phyloP scores from a whole-genome alignment of 2,797 vertebrate species.

The Periophthalmus magnuspinnatus region DNA sequence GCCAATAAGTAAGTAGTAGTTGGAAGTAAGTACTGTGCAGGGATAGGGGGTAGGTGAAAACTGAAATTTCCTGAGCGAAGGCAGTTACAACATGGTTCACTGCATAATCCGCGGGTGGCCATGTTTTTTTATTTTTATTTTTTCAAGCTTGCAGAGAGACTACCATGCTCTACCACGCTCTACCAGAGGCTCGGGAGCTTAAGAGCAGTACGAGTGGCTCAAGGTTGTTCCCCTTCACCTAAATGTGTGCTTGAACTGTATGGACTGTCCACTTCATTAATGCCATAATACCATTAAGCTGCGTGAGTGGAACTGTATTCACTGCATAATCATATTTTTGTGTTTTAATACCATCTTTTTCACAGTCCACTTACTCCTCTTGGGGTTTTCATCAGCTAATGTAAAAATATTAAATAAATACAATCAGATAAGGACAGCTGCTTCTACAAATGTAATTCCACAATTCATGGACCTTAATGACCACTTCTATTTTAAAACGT shows the following conservation, averaged over 20 bases:
- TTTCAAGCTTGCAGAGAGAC: background rate
- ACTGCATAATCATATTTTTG: conserved; percentile 3
- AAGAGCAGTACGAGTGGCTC: background rate
- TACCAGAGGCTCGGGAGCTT: no score
- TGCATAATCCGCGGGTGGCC: no score
- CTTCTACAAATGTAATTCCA: conserved; percentile 10
- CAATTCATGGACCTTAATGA: conserved; percentile 12
- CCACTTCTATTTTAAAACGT: conserved; percentile 14
- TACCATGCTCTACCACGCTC: background rate
- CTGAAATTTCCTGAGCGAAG: no score
- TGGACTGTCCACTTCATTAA: background rate
- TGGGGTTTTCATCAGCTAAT: conserved; percentile 2
- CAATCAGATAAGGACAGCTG: conserved; percentile 14
- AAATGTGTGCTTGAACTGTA: conserved; percentile 9
- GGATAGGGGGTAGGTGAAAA: no score
- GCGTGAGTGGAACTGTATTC: background rate
- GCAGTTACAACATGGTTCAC: no score
- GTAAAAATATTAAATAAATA: conserved; percentile 2
- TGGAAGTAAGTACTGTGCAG: no score
- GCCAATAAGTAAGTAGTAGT: no score
- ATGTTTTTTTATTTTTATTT: background rate
- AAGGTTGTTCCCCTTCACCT: background rate
- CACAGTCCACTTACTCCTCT: conserved; percentile 8
- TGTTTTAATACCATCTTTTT: conserved; percentile 6
- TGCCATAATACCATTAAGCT: background rate